A percentile compares a stretch with the other conserved stretches of the same genome.
These are phyloP conservation scores for Pilophorus perplexus DNA, from an alignment of 2,888 invertebrate species.

Conservation along the genomic window DNA sequence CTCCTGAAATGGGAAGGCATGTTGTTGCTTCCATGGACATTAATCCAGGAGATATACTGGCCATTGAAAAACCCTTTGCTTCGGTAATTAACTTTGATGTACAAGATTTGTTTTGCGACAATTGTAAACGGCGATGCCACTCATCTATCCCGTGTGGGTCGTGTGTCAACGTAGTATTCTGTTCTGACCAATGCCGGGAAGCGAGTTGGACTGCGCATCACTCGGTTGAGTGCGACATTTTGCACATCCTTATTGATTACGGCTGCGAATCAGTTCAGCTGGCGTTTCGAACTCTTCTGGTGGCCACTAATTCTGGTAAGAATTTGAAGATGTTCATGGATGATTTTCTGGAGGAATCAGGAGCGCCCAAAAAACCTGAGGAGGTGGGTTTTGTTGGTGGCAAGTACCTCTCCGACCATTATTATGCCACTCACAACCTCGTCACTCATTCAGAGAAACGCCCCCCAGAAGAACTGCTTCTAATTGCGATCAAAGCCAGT, in stretches of 20 bases:
- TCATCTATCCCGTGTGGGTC: constrained; percentile 63
- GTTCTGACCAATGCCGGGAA: constrained; percentile 63
- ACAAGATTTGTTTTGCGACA: constrained; percentile 62
- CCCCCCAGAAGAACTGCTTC: constrained; percentile 70
- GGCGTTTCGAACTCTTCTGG: constrained; percentile 63
- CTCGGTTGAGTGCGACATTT: constrained; percentile 69
- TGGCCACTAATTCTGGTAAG: constrained; percentile 54
- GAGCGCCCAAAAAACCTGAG: constrained; percentile 40
- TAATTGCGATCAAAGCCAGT: constrained; percentile 60
- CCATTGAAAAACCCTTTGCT: constrained; percentile 72
- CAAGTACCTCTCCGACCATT: constrained; percentile 51
- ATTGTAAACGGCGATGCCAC: constrained; percentile 63
- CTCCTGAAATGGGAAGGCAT: constrained; percentile 63
- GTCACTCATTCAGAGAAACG: constrained; percentile 67
- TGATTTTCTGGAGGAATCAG: constrained; percentile 33
- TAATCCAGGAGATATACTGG: constrained; percentile 69
- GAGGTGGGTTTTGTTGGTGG: constrained; percentile 51
- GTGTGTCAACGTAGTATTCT: constrained; percentile 64
- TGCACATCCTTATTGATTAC: constrained; percentile 61
- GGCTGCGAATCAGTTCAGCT: constrained; percentile 66
- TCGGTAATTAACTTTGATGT: constrained; percentile 59
- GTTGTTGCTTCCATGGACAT: constrained; percentile 67
- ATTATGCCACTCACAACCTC: constrained; percentile 58
- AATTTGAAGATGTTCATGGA: constrained; percentile 6
- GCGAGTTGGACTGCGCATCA: constrained; percentile 69